These are phyloP conservation scores for Eumeta japonica DNA, from an alignment of 1,140 invertebrate genomes.

Conservation along the genomic window DNA sequence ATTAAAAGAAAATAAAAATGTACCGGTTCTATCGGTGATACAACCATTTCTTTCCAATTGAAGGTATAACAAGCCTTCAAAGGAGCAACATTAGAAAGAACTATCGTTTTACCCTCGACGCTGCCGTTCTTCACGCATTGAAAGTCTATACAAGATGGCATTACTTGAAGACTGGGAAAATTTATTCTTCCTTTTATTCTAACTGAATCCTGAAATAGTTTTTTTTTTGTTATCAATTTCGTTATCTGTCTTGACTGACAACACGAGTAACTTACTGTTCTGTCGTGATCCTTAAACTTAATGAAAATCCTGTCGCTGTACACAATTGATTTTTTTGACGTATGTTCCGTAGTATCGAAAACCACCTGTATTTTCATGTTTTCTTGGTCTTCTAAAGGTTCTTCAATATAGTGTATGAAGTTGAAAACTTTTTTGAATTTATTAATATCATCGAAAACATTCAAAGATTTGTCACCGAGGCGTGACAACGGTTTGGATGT, in stretches of 20 bases:
- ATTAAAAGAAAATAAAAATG: no score
- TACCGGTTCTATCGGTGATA: no score
- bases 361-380: slow-evolving; percentile 44
- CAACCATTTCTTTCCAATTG: slow-evolving; percentile 45
- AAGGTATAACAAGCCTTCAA: slow-evolving; percentile 37
- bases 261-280: slow-evolving; percentile 32
- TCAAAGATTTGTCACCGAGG: slow-evolving; percentile 24
- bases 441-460: slow-evolving; percentile 45
- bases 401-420: slow-evolving; percentile 30
- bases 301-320: slow-evolving; percentile 39
- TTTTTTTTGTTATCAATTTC: no score
- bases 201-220: slow-evolving; percentile 42
- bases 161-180: slow-evolving; percentile 37
- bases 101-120: slow-evolving; percentile 38
- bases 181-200: slow-evolving; percentile 43
- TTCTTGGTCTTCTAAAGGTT: slow-evolving; percentile 41
- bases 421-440: slow-evolving; percentile 44
- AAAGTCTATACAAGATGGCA: slow-evolving; percentile 39
- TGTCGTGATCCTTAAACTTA: slow-evolving; percentile 46
- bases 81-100: slow-evolving; percentile 43
- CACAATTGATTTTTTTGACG: slow-evolving; percentile 31
- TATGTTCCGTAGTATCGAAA: slow-evolving; percentile 44
- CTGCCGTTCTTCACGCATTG: slow-evolving; percentile 35
- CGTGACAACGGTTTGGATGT: slow-evolving; percentile 33
- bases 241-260: no score